These are phyloP conservation scores for Coecobrya sp. DNA, from an alignment of 2,888 invertebrate species.

Conservation along the genomic window DNA sequence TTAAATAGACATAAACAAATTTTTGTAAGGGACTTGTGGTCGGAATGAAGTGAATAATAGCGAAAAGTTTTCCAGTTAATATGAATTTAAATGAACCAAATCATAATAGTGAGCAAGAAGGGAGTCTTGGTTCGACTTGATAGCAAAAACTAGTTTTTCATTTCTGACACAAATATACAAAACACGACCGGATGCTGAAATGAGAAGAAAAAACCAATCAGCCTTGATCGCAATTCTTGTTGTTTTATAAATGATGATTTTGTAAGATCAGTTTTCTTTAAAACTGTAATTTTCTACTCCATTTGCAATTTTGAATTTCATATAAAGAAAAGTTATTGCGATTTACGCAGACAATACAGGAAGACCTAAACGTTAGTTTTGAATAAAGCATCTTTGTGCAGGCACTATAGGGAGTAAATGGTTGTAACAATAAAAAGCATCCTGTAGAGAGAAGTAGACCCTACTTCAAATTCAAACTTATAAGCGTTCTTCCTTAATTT, in stretches of 20 bases:
- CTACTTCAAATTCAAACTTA: neutral
- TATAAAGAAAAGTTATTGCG: constrained; percentile 13
- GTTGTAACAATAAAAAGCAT: constrained; percentile 3
- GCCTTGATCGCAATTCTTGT: constrained; percentile 8
- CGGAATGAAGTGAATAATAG: no score
- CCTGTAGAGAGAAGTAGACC: constrained; percentile 7
- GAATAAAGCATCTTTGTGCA: neutral
- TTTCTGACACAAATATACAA: neutral
- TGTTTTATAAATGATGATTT: neutral
- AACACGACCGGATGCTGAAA: constrained; percentile 1
- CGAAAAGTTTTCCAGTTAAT: neutral
- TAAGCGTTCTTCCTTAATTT: constrained; percentile 42
- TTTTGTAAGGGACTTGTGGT: no score
- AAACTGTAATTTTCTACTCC: constrained; percentile 17
- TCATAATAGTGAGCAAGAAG: neutral
- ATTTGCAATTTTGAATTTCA: constrained; percentile 14
- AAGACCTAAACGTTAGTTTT: neutral
- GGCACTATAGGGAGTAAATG: neutral
- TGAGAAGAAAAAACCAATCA: constrained; percentile 11
- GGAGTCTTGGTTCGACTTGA: neutral
- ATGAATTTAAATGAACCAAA: neutral
- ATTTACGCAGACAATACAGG: neutral
- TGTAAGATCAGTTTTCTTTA: neutral
- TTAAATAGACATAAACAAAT: no score
- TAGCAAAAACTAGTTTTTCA: neutral